Percentiles rank a stretch among this genome's conserved stretches.
phyloP scores from a whole-genome alignment of 2,797 vertebrate species.

The Myotis planiceps region DNA sequence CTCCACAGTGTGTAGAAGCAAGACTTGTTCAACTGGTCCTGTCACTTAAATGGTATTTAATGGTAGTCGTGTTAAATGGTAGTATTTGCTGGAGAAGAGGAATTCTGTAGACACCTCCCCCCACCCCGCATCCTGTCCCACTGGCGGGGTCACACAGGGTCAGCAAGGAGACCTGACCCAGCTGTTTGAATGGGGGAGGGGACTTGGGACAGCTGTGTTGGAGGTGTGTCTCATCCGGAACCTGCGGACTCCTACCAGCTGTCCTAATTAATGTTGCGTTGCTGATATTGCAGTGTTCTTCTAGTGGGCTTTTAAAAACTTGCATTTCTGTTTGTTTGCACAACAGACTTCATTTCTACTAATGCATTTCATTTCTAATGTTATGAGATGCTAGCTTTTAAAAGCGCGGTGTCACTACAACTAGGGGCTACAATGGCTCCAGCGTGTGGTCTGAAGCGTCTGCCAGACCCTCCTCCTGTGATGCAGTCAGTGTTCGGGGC shows the following conservation, averaged over 20 bases:
- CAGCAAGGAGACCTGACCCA: not conserved
- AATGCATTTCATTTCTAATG: not conserved
- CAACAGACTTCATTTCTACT: not conserved
- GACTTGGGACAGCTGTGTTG: not conserved
- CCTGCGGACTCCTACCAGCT: not conserved
- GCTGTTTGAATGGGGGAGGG: not conserved
- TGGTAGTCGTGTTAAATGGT: not conserved
- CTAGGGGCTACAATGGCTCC: not conserved
- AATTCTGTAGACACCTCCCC: not conserved
- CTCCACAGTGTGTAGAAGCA: not conserved
- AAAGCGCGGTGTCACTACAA: too few relatives aligned
- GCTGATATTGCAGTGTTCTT: not conserved
- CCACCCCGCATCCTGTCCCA: not conserved
- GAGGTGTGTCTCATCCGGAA: not conserved
- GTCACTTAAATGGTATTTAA: not conserved
- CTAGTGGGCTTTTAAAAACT: not conserved
- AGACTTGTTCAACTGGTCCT: not conserved
- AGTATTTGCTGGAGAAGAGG: not conserved
- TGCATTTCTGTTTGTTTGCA: not conserved
- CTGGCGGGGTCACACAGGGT: not conserved
- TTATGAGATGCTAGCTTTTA: not conserved
- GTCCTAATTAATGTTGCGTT: not conserved
- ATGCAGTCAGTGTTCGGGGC: too few relatives aligned
- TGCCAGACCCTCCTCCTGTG: accelerated
- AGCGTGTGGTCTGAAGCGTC: not conserved